Base-by-base conservation (phyloP, 2,113 vertebrate genomes). In the Gymnogyps californianus region DNA sequence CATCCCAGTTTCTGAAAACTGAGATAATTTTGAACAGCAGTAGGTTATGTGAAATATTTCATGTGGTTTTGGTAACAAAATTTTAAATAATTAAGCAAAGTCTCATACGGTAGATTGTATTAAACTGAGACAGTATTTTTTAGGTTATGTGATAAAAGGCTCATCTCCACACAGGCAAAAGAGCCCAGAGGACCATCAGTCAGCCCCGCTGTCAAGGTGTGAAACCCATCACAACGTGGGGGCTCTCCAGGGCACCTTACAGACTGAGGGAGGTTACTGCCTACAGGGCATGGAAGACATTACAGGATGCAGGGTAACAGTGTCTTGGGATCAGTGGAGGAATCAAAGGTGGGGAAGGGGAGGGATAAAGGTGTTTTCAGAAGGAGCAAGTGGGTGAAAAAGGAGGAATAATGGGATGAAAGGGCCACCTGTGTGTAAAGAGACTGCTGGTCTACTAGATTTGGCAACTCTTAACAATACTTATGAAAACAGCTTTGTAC, bases 141-240 rank as follows among this genome's bases (percentile, higher is more conserved):
- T 59, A 31, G 28, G 21, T 66, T 61, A 62, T 11, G 6, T 19
- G 34, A 38, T 38, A 80, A 57, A 64, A 64, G 42, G 51, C 26
- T 81, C 42, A 34, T 38, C 32, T 36, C 18, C 24, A 58, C 15
- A 29, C 7, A 42, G 34, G 44, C 28, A 78, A 67, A 78, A 16
- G 28, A 66, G 29, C 16, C 32, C 40, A 71, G 26, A 61, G 34
- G 52, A 38, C 31, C 55, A 82, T 17, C 8, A 31, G 65, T 17
- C 22, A 79, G 5, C 19, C 11, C 19, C 3, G 1, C 4, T 12
- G 22, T 0, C 0, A 1, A 65, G 61, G 21, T 38, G 12, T 24
- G 46, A 75, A 85, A 47, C 19, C 46, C 57, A 62, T 31, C 71
- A 38, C 0, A 2, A 72, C 9, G 18, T 5, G 18, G 8, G 28